Evolutionary conservation across 2,888 invertebrate genomes (phyloP).

Genomic region (Phasia obesa): DNA sequence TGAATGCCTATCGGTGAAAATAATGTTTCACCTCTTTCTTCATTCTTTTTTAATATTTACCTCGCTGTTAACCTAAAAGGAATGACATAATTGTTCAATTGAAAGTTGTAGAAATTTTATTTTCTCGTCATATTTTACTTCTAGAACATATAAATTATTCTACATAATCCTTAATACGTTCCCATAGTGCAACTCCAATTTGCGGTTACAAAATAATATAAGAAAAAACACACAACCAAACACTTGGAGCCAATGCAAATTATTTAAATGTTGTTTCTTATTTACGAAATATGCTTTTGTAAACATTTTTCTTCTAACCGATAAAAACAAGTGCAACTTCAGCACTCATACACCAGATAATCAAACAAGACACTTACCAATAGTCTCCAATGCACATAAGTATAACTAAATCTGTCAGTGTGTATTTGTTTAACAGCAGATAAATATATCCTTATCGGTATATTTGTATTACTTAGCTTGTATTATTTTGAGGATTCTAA

Average conservation of each 20-base stretch:
- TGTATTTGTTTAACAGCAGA: neutral
- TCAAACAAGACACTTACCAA: constrained; percentile 49
- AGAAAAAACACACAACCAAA: constrained; percentile 53
- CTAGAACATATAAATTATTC: neutral
- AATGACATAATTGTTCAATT: too few species aligned
- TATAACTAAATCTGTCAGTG: neutral
- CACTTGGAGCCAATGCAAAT: constrained; percentile 70
- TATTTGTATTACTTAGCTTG: constrained; percentile 7
- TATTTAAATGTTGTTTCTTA: constrained; percentile 71
- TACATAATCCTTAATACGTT: neutral
- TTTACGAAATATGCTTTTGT: constrained; percentile 69
- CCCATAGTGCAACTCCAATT: constrained; percentile 50
- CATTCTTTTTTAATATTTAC: too few species aligned
- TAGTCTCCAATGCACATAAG: constrained; percentile 3
- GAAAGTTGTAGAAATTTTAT: too few species aligned
- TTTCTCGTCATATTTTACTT: too few species aligned
- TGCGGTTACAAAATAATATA: constrained; percentile 36
- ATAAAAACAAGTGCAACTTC: constrained; percentile 53
- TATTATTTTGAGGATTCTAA: constrained; percentile 16
- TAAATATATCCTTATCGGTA: neutral
- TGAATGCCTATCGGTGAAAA: too few species aligned
- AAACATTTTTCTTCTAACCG: constrained; percentile 56
- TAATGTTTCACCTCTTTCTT: too few species aligned
- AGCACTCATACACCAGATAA: constrained; percentile 43
- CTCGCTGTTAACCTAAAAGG: too few species aligned